These are phyloP conservation scores for Andrena marginata DNA, from an alignment of 2,888 invertebrate species.

Conservation along the genomic window DNA sequence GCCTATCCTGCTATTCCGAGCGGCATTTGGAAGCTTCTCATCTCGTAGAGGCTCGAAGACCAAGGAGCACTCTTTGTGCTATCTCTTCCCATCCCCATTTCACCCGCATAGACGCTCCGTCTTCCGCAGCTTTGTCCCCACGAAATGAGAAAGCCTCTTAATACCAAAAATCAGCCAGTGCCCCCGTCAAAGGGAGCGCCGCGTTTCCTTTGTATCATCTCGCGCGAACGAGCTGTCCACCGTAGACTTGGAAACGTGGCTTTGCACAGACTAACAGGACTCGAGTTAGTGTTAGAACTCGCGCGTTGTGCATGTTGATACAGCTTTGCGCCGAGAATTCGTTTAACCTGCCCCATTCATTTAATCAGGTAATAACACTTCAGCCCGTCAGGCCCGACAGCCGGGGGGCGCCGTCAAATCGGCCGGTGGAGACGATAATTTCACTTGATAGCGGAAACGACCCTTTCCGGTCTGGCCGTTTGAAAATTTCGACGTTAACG, in stretches of 20 bases:
- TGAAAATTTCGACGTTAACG: conserved; percentile 42
- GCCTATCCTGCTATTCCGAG: neutral
- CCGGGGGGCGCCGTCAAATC: conserved; percentile 56
- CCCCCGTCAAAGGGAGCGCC: conserved; percentile 27
- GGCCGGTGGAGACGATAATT: conserved; percentile 56
- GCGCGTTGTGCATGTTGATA: conserved; percentile 27
- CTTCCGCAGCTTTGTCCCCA: conserved; percentile 31
- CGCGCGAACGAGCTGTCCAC: neutral
- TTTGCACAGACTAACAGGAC: neutral
- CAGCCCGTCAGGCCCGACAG: conserved; percentile 51
- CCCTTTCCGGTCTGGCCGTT: conserved; percentile 47
- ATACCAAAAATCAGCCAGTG: conserved; percentile 45
- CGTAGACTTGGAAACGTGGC: neutral
- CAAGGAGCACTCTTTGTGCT: conserved; percentile 23
- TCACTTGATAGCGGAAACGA: conserved; percentile 61
- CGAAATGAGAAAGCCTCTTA: conserved; percentile 55
- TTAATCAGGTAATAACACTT: conserved; percentile 74
- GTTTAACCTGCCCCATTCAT: conserved; percentile 63
- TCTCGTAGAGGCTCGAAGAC: conserved; percentile 24
- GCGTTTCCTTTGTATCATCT: neutral
- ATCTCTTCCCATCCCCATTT: conserved; percentile 4
- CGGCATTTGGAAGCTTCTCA: conserved; percentile 35
- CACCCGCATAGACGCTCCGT: conserved; percentile 7
- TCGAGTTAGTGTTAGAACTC: neutral
- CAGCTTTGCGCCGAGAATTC: conserved; percentile 1